These are phyloP conservation scores for Hylia prasina DNA, from an alignment of 2,113 vertebrate species.

Conservation along the genomic window DNA sequence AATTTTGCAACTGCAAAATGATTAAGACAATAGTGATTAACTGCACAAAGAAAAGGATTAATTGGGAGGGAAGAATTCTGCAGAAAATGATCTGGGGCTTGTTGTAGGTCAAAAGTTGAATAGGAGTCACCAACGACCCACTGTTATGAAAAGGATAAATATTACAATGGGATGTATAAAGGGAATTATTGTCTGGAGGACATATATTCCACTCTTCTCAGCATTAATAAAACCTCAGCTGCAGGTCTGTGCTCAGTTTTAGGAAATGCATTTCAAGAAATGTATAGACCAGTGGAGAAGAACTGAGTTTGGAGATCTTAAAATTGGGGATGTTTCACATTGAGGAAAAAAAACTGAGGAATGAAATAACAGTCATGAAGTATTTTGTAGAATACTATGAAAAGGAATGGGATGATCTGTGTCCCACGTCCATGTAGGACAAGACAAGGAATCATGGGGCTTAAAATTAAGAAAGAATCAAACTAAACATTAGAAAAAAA, in stretches of 20 bases:
- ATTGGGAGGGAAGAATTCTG: neutral
- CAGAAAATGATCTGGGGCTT: neutral
- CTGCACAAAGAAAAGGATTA: neutral
- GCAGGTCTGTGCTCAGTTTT: neutral
- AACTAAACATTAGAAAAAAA: neutral
- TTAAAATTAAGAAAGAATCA: neutral
- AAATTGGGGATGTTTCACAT: neutral
- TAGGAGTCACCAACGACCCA: neutral
- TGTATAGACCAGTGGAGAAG: neutral
- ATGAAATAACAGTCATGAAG: neutral
- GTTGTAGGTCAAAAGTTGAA: neutral
- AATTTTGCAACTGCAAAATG: neutral
- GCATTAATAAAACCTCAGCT: neutral
- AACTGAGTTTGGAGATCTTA: neutral
- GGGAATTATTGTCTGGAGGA: neutral
- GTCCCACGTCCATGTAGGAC: neutral
- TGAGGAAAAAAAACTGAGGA: neutral
- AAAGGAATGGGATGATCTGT: neutral
- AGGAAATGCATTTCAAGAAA: neutral
- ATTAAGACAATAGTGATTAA: neutral
- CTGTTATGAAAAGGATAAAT: neutral
- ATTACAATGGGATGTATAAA: neutral
- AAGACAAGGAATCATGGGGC: neutral
- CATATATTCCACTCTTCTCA: neutral
- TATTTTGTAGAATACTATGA: neutral